Evolutionary conservation across 2,113 vertebrate species (phyloP), one percentile per base, ranked within the genome.

Genomic region (Cnemophilus loriae): DNA sequence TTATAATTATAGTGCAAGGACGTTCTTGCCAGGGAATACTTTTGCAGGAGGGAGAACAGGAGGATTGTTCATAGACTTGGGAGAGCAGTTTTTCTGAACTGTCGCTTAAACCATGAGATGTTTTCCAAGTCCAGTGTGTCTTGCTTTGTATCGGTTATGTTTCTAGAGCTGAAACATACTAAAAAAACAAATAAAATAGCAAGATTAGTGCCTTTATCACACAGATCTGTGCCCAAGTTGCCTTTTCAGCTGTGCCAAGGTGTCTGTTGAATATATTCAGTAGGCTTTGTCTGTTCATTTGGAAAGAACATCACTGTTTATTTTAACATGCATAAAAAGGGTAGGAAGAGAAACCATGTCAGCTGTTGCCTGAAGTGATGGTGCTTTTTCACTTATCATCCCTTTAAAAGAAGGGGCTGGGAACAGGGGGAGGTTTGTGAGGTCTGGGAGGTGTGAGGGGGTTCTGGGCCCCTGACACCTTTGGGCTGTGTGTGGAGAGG

Each of bases 401-500:
- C 16, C 21, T 78, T 85, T n/a, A 22, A 28, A 75, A 39, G n/a
- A 35, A 65, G 16, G 8, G 28, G 2, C 59, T 52, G 77, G 60
- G 15, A 39, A 52, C 27, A 44, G 44, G 52, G 28, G 27, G 52
- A 57, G 33, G 4, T 65, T 67, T 16, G 20, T 9, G n/a, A 52
- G 32, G 41, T 46, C 33, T 32, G 16, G 1, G 11, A 13, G 24
- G 3, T 7, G 26, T 24, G 41, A 39, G 37, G 16, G 12, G 17
- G 3, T 18, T 42, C 70, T 42, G 69, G 10, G 23, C 9, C 9
- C 4, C n/a, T 0, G 0, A 1, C 24, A 21, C 11, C 23, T 5
- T 13, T 15, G 7, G 35, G 35, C 22, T n/a, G 27, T 39, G 41
- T 26, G 39, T 35, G 71, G 26, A 33, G 50, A 64, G 50, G 32